Evolutionary conservation across 2,888 invertebrate species (phyloP).

Genomic region (Spisula solida): DNA sequence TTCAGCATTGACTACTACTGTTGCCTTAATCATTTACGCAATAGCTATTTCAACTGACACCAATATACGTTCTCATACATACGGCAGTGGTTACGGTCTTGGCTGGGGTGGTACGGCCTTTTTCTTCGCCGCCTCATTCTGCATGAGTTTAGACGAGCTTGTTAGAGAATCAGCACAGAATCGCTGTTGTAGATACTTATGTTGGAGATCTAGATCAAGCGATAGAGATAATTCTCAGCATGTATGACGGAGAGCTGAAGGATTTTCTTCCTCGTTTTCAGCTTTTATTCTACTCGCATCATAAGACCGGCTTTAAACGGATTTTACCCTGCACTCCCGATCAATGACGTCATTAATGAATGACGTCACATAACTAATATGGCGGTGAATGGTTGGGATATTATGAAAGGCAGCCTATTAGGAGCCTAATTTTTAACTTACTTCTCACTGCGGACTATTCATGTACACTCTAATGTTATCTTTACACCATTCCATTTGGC

Average conservation of each 20-base stretch:
- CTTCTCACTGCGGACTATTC: not conserved
- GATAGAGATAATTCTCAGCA: constrained; percentile 78
- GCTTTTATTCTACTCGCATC: constrained; percentile 2
- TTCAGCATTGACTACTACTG: constrained; percentile 84
- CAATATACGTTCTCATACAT: constrained; percentile 78
- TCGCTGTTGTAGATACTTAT: constrained; percentile 79
- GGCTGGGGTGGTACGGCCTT: constrained; percentile 87
- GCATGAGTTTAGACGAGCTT: constrained; percentile 85
- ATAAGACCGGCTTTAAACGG: not conserved
- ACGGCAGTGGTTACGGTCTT: constrained; percentile 86
- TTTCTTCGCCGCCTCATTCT: constrained; percentile 84
- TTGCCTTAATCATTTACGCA: constrained; percentile 86
- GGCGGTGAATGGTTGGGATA: not conserved
- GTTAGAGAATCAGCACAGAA: constrained; percentile 82
- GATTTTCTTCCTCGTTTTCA: not conserved
- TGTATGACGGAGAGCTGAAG: constrained; percentile 72
- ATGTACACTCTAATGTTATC: not conserved
- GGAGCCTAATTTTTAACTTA: constrained; percentile 23
- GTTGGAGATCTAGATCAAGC: constrained; percentile 74
- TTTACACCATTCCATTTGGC: not conserved
- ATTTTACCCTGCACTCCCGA: constrained; percentile 3
- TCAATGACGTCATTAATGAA: not conserved
- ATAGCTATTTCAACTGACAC: constrained; percentile 82
- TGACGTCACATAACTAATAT: not conserved
- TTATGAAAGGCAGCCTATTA: constrained; percentile 15